Conservation (phyloP, 2,888 invertebrate genomes). For the Nephrotoma flavescens region DNA sequence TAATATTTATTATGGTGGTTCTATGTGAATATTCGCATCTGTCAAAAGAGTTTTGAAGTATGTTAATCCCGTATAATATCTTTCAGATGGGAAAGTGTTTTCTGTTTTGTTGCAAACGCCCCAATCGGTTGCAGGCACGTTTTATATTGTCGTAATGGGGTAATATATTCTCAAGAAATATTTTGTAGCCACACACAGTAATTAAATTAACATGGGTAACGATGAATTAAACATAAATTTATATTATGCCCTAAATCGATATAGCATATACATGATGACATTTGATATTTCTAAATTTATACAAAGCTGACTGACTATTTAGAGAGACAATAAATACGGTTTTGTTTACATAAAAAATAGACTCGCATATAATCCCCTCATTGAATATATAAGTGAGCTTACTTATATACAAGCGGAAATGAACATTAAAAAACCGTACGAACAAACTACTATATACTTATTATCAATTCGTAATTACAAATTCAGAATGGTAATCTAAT, state of each 20-base stretch:
- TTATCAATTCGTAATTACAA: neutral
- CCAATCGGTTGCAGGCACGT: neutral
- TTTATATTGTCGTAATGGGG: neutral
- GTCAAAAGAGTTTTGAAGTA: neutral
- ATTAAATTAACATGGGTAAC: neutral
- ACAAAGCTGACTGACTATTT: neutral
- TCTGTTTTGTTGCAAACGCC: neutral
- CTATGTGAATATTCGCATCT: neutral
- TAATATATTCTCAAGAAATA: neutral
- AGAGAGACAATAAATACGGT: neutral
- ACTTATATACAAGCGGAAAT: neutral
- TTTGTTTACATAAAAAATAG: neutral
- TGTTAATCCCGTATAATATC: neutral
- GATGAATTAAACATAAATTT: neutral
- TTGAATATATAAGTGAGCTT: neutral
- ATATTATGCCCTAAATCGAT: neutral
- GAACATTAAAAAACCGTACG: neutral
- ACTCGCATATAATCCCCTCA: neutral
- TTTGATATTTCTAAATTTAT: neutral
- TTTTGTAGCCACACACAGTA: neutral
- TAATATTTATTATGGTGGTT: neutral
- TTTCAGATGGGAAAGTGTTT: neutral
- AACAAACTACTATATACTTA: neutral
- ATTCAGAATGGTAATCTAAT: neutral
- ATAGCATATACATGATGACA: neutral